A percentile compares a stretch with the other conserved stretches of the same genome.
These are phyloP conservation scores for Oncorhynchus kisutch DNA, from an alignment of 2,113 vertebrate genomes.

Conservation along the genomic window DNA sequence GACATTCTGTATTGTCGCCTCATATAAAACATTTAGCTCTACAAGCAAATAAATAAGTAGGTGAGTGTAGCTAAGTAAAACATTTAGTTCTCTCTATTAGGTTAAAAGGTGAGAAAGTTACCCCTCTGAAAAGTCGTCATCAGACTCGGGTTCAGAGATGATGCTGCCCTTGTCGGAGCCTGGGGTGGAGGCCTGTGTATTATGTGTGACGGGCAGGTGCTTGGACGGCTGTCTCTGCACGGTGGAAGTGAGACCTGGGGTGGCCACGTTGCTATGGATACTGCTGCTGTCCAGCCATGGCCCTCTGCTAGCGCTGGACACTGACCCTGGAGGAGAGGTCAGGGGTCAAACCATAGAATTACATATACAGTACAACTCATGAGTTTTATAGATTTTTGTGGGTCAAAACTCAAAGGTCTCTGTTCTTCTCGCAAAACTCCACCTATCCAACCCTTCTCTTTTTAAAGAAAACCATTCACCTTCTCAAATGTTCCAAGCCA, in stretches of 20 bases:
- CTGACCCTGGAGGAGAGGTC: constrained; percentile 33
- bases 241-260: constrained; percentile 75
- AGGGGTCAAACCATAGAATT: background rate
- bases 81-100: no score
- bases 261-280: constrained; percentile 40
- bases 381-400: background rate
- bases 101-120: constrained; percentile 28
- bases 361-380: background rate
- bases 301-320: constrained; percentile 33
- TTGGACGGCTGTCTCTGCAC: constrained; percentile 44
- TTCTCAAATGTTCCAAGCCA: background rate
- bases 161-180: constrained; percentile 8
- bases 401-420: background rate
- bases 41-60: no score
- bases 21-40: no score
- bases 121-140: constrained; percentile 64
- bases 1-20: no score
- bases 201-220: background rate
- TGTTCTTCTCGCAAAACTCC: background rate
- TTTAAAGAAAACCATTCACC: background rate
- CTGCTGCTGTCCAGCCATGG: constrained; percentile 54
- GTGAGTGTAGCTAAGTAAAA: background rate
- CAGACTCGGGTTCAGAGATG: constrained; percentile 52
- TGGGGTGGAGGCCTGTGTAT: background rate
- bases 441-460: background rate